Evolutionary conservation across 2,888 invertebrate genomes (phyloP), one percentile per base, ranked within the genome.

Genomic region (Notodonta dromedarius): DNA sequence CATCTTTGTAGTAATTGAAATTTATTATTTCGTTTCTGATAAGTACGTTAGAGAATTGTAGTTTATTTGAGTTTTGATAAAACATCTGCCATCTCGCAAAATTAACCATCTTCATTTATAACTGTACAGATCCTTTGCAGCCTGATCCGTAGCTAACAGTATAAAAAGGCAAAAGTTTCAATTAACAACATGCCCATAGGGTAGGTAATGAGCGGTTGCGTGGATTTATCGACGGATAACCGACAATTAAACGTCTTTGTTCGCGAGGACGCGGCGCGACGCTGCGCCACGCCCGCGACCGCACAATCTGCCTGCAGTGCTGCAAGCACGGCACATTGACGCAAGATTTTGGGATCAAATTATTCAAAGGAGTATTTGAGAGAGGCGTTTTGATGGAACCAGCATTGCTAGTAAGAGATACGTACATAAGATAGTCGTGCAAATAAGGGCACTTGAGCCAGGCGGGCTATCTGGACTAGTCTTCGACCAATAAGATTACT

Each of bases 221-320:
- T 77, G 85, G 89, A 91, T 91, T 91, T 91, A 91, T 90, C 84
- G 87, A 68, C 83, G 80, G 84, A 82, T 85, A 90, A 87, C 91
- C 91, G 77, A 84, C 89, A 92, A 93, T 93, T 93, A 93, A 89
- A 88, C 84, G 86, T 88, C 91, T 90, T 90, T 91, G 91, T 91
- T 89, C 83, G 79, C 59, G 66, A 58, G 66, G 73, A 70, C 65
- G 80, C 82, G 67, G 73, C 72, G 71, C 69, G 79, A 71, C 76
- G 63, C 69, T 66, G 66, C 68, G 71, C 61, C 76, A 77, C 78
- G 76, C 79, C 73, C 61, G 59, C 71, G 84, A 82, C 84, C 84
- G 74, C 82, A 80, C 78, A 79, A 82, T 77, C 80, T 69, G 67
- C 65, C 67, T 60, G 61, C 56, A 56, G 59, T 57, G 70, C 79